Conservation (phyloP, 2,888 invertebrate genomes). For the Orthonevra nobilis region DNA sequence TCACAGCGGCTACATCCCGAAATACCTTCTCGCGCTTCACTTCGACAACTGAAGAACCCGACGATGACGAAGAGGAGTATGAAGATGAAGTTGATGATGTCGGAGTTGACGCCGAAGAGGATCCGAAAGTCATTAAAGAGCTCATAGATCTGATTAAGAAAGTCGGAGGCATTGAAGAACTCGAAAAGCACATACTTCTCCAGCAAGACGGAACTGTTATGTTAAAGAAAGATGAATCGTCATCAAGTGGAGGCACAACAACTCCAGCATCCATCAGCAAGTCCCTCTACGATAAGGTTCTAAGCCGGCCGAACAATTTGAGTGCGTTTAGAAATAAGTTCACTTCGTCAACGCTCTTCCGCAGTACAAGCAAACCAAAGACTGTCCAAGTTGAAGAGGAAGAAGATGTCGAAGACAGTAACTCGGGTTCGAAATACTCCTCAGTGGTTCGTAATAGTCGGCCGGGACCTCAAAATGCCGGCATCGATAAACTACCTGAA, state of each 20-base stretch:
- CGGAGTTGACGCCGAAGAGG: conserved; percentile 78
- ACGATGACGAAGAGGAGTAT: conserved; percentile 81
- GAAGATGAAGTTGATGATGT: conserved; percentile 80
- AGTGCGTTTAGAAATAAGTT: conserved; percentile 78
- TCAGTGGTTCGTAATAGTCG: conserved; percentile 84
- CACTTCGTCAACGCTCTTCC: conserved; percentile 71
- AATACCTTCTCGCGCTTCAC: conserved; percentile 78
- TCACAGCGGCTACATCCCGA: conserved; percentile 80
- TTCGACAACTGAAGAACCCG: conserved; percentile 80
- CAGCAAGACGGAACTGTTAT: conserved; percentile 82
- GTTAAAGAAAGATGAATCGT: conserved; percentile 77
- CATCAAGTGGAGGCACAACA: conserved; percentile 76
- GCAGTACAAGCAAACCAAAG: conserved; percentile 62
- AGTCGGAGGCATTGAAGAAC: conserved; percentile 92
- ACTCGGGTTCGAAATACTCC: conserved; percentile 81
- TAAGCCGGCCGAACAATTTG: conserved; percentile 80
- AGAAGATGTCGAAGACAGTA: conserved; percentile 55
- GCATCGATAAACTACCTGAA: conserved; percentile 79
- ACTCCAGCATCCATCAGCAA: conserved; percentile 87
- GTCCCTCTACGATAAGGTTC: conserved; percentile 88
- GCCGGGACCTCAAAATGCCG: conserved; percentile 83
- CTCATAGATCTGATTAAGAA: conserved; percentile 91
- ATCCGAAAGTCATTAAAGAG: conserved; percentile 87
- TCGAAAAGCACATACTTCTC: conserved; percentile 87
- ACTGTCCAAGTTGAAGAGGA: conserved; percentile 20